A percentile compares a stretch with the other conserved stretches of the same genome.
Conservation (phyloP, 2,888 invertebrate species). For the Noctua comes region DNA sequence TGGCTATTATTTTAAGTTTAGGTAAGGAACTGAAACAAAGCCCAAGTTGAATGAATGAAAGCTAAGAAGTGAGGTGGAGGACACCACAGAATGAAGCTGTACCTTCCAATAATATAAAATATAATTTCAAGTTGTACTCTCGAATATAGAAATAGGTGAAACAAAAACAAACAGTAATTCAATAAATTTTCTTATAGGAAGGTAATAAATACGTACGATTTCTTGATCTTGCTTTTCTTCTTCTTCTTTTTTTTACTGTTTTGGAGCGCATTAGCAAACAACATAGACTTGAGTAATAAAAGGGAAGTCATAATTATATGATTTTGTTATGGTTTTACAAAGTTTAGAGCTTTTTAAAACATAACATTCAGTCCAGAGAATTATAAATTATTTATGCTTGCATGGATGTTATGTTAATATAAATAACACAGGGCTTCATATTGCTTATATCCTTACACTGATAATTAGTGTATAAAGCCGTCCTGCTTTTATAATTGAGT, state of each 20-base stretch:
- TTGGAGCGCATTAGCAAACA: slow-evolving; percentile 81
- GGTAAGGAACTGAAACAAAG: slow-evolving; percentile 66
- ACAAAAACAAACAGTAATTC: background rate
- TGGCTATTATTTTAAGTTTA: slow-evolving; percentile 63
- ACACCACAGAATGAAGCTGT: background rate
- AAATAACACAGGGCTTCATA: background rate
- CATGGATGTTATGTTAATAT: background rate
- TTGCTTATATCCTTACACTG: slow-evolving; percentile 3
- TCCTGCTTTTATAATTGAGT: slow-evolving; percentile 8
- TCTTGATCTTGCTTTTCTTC: slow-evolving; percentile 73
- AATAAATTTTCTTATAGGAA: background rate
- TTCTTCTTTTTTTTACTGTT: slow-evolving; percentile 81
- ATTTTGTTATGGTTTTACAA: slow-evolving; percentile 4
- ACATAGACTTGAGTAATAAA: slow-evolving; percentile 83
- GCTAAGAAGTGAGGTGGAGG: background rate
- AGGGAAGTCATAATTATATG: slow-evolving; percentile 79
- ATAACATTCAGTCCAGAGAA: slow-evolving; percentile 5
- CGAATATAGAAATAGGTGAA: background rate
- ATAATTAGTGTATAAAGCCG: background rate
- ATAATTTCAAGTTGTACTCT: background rate
- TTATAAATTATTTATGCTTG: background rate
- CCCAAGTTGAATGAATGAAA: slow-evolving; percentile 3
- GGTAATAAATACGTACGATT: slow-evolving; percentile 72
- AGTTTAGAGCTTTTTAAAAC: background rate
- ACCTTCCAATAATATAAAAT: background rate